Base-by-base conservation (phyloP, 2,888 invertebrate genomes). In the Lycophotia porphyrea region DNA sequence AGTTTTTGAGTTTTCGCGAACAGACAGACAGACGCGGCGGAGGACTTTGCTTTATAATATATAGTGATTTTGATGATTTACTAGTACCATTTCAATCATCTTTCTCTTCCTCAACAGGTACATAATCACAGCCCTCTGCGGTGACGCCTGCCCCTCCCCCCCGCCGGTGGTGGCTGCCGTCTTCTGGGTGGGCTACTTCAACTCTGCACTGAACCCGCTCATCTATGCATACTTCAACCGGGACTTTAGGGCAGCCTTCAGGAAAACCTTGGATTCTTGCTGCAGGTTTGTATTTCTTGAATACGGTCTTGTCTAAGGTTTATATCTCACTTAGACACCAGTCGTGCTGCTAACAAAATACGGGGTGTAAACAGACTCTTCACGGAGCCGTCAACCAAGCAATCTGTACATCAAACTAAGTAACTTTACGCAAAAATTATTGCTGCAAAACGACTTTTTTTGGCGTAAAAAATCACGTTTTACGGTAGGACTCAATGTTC, bases 141-240 rank as follows among this genome's bases (percentile, higher is more conserved):
- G 98, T 0, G 96, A 97, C 71, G 96, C 97, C 8, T 99, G 99
- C 93, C 97, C 98, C 63, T 98, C 98, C 75, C 99, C 99, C 0
- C 97, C 98, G 4, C 97, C 98, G 58, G 97, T 99, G 55, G 99
- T 99, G 66, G 98, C 98, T 0, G 97, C 98, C 13, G 98, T 99
- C 52, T 99, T 99, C 97, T 99, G 99, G 99, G 98, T 99, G 76
- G 99, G 99, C 49, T 99, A 99, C 97, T 99, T 91, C 87, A 91
- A 91, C 78, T 91, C 91, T 0, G 91, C 91, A 36, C 97, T 99
- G 71, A 99, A 99, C 95, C 99, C 99, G 5, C 97, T 99, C 88
- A 99, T 99, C 93, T 99, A 99, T 96, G 99, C 99, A 58, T 99
- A 99, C 96, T 99, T 99, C 97, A 99, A 99, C 95, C 97, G 99